Evolutionary conservation across 1,140 invertebrate species (phyloP), one percentile per base, ranked within the genome.

Genomic region (Ruditapes philippinarum): DNA sequence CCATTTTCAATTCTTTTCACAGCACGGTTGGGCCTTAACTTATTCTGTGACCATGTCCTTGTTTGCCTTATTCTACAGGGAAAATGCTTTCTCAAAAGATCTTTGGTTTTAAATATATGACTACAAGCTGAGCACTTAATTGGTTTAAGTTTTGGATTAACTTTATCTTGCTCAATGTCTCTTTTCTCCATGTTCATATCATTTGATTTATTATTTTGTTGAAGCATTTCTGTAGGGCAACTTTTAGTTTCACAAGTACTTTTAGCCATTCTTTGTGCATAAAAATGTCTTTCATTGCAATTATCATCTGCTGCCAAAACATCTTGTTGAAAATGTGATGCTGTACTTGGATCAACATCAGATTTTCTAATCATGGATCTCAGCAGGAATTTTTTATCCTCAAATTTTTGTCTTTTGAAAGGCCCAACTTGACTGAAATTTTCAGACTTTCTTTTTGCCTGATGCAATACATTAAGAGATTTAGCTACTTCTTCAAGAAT

Each of bases 31-130:
- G 85, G 85, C 25, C 85, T 3, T 25, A 88, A 49, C 62, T 80
- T 88, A 54, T 88, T 88, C 45, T 88, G 85, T 38, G 76, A 79
- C 85, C 85, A 88, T 36, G 74, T 88, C 68, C 85, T 62, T 28
- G 85, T 88, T 36, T 88, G 85, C 25, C 85, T 76, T 31, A 88
- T 60, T 38, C 85, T n/a, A 70, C 85, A 88, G 33, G 85, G 85
- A 40, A 60, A 88, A 88, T 88, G 85, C 49, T 80, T 88, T 49
- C 60, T 79, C 14, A 88, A n/a, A 45, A 80, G 76, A 14, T 88
- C 74, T 60, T 51, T 62, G 12, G 51, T 65, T 70, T 88, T 88
- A 40, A 80, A 88, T 36, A 40, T 38, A 51, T 88, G 74, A 68
- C 60, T 60, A 80, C 85, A 88, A 19, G 76, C 74, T 17, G 31